Evolutionary conservation across 2,797 vertebrate species (phyloP), one percentile per base, ranked within the genome.

Genomic region (Pithecia hirsuta): DNA sequence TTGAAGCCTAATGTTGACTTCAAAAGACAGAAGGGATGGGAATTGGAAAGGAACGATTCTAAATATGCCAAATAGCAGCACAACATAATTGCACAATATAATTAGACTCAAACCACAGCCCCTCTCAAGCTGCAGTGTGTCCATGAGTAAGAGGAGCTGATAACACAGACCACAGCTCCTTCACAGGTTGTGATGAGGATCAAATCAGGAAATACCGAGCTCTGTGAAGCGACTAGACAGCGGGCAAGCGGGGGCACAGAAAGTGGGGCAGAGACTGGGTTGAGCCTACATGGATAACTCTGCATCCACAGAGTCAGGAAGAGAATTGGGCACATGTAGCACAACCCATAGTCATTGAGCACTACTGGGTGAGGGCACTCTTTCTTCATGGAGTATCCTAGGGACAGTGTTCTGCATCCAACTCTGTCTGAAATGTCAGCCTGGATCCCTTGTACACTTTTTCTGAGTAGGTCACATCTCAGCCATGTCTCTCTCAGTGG

Each of bases 241-340:
- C 1, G 9, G 28, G 3, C 50, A 24, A 5, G 17, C 15, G 11
- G 11, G 11, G 7, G 1, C 3, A 2, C 11, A 36, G 15, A 20
- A 50, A 67, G 5, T 22, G 12, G 28, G 20, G 39, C 39, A 82
- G 30, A 50, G 44, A 41, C 46, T 55, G 82, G 28, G n/a, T 64
- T 33, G 20, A 22, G 57, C 24, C 55, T 33, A 0, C 12, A 4
- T 41, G 28, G 36, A 52, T 52, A 57, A 93, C 20, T 11, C 57
- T 64, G 28, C 28, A 64, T 20, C 4, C 33, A 2, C 13, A 85
- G 57, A 44, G 28, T 74, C 57, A 9, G 48, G n/a, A 7, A 15
- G 2, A 93, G 28, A 78, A 10, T 26, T 15, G 28, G 33, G 13
- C 57, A 41, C 28, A 8, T 26, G 50, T n/a, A 44, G 55, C n/a